Evolutionary conservation across 2,797 vertebrate genomes (phyloP).

Genomic region (Fringilla coelebs): DNA sequence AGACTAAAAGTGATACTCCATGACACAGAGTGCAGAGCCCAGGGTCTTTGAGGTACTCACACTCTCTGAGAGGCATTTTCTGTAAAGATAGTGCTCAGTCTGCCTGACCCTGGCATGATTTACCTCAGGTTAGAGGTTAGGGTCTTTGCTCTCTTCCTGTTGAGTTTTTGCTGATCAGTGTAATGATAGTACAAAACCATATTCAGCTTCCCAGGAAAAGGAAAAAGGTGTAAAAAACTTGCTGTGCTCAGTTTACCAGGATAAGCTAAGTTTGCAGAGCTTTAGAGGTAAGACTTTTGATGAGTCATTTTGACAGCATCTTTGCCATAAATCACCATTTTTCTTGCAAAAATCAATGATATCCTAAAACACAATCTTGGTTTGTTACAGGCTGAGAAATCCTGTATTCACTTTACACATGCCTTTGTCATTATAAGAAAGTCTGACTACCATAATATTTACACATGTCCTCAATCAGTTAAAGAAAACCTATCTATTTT

Average conservation of each 20-base stretch:
- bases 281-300: slow-evolving; percentile 4
- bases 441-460: background rate
- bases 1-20: background rate
- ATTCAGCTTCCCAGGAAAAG: background rate
- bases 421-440: slow-evolving; percentile 14
- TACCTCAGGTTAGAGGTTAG: background rate
- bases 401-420: background rate
- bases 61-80: background rate
- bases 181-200: background rate
- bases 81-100: background rate
- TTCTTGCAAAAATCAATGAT: slow-evolving; percentile 4
- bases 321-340: slow-evolving; percentile 26
- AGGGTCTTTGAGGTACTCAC: background rate
- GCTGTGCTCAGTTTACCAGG: background rate
- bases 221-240: background rate
- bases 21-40: background rate
- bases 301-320: slow-evolving; percentile 21
- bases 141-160: background rate
- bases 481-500: slow-evolving; percentile 9
- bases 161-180: background rate
- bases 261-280: slow-evolving; percentile 17
- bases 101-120: background rate
- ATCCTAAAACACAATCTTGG: background rate
- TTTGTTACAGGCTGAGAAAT: background rate
- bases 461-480: background rate